phyloP scores from a whole-genome alignment of 2,113 vertebrate genomes.

The Eurypyga helias region DNA sequence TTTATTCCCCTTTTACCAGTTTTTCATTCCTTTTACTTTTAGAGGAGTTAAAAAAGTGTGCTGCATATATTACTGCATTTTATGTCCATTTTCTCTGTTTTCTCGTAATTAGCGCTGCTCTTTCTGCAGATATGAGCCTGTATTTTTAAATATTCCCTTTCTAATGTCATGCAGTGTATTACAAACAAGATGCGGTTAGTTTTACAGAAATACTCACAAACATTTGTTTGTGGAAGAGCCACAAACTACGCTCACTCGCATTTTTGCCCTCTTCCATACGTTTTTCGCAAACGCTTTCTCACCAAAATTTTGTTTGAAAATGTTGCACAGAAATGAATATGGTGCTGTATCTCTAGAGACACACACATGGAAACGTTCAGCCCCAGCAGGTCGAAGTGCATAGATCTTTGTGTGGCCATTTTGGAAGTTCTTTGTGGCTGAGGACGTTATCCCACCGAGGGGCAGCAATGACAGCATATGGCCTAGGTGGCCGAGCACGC shows the following conservation, averaged over 20 bases:
- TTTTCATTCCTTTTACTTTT: constrained; percentile 56
- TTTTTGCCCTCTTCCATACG: neutral
- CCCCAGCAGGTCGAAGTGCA: neutral
- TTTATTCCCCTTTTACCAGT: constrained; percentile 36
- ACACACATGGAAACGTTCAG: neutral
- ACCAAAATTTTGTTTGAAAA: neutral
- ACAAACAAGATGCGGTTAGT: constrained; percentile 22
- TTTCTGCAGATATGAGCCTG: constrained; percentile 66
- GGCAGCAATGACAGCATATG: neutral
- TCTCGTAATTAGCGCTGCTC: constrained; percentile 46
- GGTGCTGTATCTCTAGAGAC: neutral
- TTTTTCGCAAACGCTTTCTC: neutral
- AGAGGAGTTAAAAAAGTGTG: constrained; percentile 58
- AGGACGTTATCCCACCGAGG: neutral
- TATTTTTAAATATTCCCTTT: constrained; percentile 43
- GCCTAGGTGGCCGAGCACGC: neutral
- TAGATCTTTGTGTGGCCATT: neutral
- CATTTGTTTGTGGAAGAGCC: neutral
- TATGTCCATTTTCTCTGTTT: constrained; percentile 48
- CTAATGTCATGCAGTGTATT: constrained; percentile 5
- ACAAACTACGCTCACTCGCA: neutral
- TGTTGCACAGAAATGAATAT: neutral
- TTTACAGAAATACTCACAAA: constrained; percentile 3
- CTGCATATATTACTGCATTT: constrained; percentile 61
- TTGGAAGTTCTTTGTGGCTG: neutral